Evolutionary conservation across 1,140 invertebrate genomes (phyloP).

Genomic region (Lanistes nyassanus): DNA sequence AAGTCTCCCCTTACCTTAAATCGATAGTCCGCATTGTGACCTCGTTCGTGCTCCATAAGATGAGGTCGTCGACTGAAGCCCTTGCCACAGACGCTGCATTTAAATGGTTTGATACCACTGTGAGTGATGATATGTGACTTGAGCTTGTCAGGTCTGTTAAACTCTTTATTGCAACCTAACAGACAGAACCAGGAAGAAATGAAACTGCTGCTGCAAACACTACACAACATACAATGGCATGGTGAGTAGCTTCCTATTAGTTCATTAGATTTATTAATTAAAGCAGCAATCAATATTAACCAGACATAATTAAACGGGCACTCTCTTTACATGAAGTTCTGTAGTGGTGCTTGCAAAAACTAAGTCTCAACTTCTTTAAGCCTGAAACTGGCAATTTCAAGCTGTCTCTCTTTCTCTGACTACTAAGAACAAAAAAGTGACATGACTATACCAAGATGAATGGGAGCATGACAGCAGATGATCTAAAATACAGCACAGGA

Average conservation of each 20-base stretch:
- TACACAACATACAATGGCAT: neutral
- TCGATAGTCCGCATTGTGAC: constrained; percentile 59
- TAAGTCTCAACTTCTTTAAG: no score
- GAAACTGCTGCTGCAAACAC: no score
- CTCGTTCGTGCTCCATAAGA: constrained; percentile 60
- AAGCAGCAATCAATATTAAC: neutral
- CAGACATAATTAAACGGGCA: no score
- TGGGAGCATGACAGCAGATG: no score
- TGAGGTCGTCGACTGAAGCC: constrained; percentile 68
- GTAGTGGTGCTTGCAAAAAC: no score
- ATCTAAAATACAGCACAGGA: no score
- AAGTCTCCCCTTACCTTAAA: constrained; percentile 20
- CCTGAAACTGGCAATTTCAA: no score
- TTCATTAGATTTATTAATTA: neutral
- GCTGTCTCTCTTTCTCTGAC: no score
- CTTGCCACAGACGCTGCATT: constrained; percentile 72
- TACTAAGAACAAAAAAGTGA: no score
- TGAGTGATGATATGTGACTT: constrained; percentile 67
- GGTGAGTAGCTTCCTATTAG: neutral
- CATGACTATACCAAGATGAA: no score
- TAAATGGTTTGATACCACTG: constrained; percentile 70
- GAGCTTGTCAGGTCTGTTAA: constrained; percentile 71
- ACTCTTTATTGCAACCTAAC: constrained; percentile 76
- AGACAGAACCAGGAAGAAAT: neutral
- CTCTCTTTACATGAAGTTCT: no score